Conservation (phyloP, 2,797 vertebrate genomes). For the Cyclura pinguis region DNA sequence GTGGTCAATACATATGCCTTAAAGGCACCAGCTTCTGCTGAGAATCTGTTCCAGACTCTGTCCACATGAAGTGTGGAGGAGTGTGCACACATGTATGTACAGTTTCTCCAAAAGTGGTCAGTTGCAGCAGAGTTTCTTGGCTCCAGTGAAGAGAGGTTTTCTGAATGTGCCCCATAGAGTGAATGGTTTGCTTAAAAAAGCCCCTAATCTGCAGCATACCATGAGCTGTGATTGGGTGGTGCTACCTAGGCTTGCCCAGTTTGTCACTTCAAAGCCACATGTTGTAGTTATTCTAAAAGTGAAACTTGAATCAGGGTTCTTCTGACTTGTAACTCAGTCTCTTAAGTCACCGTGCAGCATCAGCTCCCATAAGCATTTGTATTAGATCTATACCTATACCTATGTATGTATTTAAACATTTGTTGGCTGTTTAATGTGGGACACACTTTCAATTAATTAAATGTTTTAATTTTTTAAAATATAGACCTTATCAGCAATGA, state of each 20-base stretch:
- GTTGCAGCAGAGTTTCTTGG: neutral
- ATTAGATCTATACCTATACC: neutral
- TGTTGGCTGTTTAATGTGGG: neutral
- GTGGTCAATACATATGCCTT: neutral
- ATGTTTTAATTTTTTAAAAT: conserved; percentile 6
- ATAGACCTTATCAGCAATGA: too few species aligned
- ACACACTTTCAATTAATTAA: neutral
- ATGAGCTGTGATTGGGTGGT: too few species aligned
- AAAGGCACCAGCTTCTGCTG: neutral
- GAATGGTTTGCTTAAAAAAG: too few species aligned
- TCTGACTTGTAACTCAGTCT: neutral
- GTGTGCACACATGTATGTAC: neutral
- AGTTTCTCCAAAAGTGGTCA: neutral
- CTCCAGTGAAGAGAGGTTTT: neutral
- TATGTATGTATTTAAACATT: neutral
- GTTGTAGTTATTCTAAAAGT: neutral
- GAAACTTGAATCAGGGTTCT: neutral
- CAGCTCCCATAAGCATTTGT: neutral
- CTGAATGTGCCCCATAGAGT: neutral
- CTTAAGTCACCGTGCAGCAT: neutral
- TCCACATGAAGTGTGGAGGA: neutral
- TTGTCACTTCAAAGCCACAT: neutral
- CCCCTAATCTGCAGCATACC: too few species aligned
- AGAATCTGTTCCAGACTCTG: neutral
- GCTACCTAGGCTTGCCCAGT: too few species aligned